phyloP scores from a whole-genome alignment of 2,888 invertebrate genomes.

The Emmelina monodactyla region DNA sequence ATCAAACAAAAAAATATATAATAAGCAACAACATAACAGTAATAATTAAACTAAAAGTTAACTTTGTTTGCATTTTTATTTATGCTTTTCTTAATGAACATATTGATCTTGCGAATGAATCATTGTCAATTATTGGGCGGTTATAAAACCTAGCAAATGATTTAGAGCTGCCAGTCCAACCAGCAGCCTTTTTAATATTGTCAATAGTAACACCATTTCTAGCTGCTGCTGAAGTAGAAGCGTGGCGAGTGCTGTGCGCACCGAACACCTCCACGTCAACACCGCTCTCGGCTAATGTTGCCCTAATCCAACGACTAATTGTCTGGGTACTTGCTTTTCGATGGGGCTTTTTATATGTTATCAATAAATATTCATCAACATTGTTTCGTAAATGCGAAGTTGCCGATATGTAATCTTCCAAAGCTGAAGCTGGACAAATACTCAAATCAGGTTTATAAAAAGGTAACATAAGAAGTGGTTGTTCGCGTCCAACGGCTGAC shows the following conservation, averaged over 20 bases:
- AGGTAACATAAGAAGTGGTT: not conserved
- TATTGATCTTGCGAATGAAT: not conserved
- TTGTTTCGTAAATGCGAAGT: not conserved
- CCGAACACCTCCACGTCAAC: conserved; percentile 6
- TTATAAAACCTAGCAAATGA: conserved; percentile 9
- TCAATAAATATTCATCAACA: not conserved
- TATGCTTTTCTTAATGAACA: not conserved
- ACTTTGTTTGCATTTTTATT: not conserved
- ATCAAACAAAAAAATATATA: not conserved
- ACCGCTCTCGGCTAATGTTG: conserved; percentile 2
- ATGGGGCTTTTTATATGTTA: conserved; percentile 2
- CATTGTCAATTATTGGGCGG: conserved; percentile 2
- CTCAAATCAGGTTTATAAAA: not conserved
- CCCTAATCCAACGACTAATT: conserved; percentile 7
- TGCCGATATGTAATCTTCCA: not conserved
- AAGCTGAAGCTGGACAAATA: not conserved
- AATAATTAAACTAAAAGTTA: not conserved
- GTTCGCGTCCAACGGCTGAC: not conserved
- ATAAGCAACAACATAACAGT: not conserved
- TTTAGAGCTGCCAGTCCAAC: conserved; percentile 9
- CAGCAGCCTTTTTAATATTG: conserved; percentile 7
- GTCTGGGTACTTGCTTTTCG: conserved; percentile 6
- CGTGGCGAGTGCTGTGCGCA: conserved; percentile 11
- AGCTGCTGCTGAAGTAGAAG: conserved; percentile 9
- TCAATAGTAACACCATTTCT: conserved; percentile 6